Evolutionary conservation across 2,888 invertebrate species (phyloP).

Genomic region (Hesperia comma): DNA sequence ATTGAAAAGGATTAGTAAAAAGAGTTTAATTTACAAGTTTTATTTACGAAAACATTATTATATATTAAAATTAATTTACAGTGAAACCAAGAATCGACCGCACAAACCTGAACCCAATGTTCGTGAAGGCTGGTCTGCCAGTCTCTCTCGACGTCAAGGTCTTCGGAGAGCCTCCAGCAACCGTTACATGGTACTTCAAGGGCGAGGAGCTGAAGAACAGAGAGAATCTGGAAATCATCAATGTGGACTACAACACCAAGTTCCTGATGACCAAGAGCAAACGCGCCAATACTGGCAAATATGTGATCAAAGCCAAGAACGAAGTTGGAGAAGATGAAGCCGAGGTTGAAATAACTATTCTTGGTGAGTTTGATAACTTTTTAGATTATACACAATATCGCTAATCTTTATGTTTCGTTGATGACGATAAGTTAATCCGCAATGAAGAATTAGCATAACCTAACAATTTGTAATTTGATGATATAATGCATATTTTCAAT

Average conservation of each 20-base stretch:
- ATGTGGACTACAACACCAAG: conserved; percentile 95
- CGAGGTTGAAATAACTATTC: conserved; percentile 94
- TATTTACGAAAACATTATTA: no score
- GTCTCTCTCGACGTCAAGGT: conserved; percentile 94
- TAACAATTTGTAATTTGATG: neutral
- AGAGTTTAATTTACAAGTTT: no score
- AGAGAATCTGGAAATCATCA: conserved; percentile 89
- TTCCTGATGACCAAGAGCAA: conserved; percentile 93
- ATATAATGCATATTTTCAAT: neutral
- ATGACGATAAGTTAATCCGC: no score
- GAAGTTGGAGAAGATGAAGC: conserved; percentile 96
- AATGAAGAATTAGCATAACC: no score
- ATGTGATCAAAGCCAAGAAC: conserved; percentile 95
- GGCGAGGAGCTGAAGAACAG: conserved; percentile 85
- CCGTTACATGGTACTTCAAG: conserved; percentile 94
- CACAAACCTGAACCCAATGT: conserved; percentile 92
- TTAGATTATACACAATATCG: no score
- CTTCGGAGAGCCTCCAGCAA: conserved; percentile 97
- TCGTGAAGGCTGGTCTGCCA: conserved; percentile 94
- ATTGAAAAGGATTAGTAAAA: no score
- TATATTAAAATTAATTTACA: conserved; percentile 59
- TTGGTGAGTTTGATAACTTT: conserved; percentile 70
- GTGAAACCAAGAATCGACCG: conserved; percentile 98
- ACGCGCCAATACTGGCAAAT: conserved; percentile 92
- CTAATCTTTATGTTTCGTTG: no score